A percentile compares a stretch with the other conserved stretches of the same genome.
Evolutionary conservation across 2,113 vertebrate genomes (phyloP).

Genomic region (Riparia riparia): DNA sequence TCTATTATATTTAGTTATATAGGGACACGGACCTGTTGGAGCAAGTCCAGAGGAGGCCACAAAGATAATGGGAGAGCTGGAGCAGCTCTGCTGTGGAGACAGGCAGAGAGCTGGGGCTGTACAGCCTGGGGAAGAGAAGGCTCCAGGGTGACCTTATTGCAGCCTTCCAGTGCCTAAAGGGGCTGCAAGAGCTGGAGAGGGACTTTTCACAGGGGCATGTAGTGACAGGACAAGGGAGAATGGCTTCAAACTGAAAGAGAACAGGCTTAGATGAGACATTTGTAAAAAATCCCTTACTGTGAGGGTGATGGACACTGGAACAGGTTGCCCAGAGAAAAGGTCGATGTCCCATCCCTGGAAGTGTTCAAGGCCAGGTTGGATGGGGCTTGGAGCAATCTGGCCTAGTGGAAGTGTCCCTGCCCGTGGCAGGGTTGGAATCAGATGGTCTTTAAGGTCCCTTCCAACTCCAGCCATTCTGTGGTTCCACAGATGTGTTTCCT

Average conservation of each 20-base stretch:
- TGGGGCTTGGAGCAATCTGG: neutral
- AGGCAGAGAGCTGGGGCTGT: neutral
- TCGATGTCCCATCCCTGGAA: neutral
- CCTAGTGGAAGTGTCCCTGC: neutral
- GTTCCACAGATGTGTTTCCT: neutral
- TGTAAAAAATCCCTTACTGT: neutral
- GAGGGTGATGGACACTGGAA: neutral
- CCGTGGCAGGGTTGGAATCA: neutral
- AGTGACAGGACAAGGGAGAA: neutral
- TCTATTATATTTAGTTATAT: neutral
- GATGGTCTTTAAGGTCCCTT: neutral
- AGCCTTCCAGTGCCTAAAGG: neutral
- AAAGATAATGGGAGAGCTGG: neutral
- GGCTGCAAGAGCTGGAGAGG: neutral
- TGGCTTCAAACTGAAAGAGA: neutral
- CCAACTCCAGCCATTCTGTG: neutral
- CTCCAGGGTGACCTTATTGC: neutral
- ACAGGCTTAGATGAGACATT: neutral
- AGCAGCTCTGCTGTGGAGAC: neutral
- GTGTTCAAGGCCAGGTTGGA: neutral
- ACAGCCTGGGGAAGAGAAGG: neutral
- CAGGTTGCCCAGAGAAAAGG: neutral
- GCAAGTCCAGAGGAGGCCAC: neutral
- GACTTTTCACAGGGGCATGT: neutral
- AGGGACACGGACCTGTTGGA: neutral